phyloP scores from a whole-genome alignment of 2,113 vertebrate genomes.

The Chrysochloris asiatica region DNA sequence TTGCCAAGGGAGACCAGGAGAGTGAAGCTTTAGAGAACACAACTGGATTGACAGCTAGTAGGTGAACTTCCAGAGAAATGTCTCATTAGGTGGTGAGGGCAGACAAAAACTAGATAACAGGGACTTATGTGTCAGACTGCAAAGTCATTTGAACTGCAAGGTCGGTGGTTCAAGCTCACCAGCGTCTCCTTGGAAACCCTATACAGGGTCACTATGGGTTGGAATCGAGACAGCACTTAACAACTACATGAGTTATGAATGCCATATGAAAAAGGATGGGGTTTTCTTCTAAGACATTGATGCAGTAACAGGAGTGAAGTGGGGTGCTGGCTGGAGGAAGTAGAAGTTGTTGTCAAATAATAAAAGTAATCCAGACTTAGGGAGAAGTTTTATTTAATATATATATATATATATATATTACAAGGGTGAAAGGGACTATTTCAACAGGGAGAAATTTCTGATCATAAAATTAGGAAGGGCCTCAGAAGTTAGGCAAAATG shows the following conservation, averaged over 20 bases:
- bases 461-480: not conserved
- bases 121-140: no score
- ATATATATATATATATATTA: no score
- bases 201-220: no score
- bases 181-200: no score
- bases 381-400: not conserved
- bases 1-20: not conserved
- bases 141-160: no score
- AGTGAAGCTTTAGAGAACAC: not conserved
- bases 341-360: not conserved
- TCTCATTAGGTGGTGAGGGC: not conserved
- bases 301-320: not conserved
- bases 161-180: no score
- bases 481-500: no score
- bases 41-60: no score
- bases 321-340: not conserved
- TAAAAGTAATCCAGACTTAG: not conserved
- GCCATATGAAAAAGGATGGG: no score
- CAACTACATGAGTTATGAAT: not conserved
- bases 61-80: not conserved
- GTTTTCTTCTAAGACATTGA: no score
- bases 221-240: no score
- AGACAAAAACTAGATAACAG: not conserved
- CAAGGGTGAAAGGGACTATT: not conserved
- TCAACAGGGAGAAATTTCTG: not conserved